Evolutionary conservation across 1,140 invertebrate species (phyloP).

Genomic region (honey bee (Apis mellifera)): Amel_HAv3.1 CM009934.2:11767001-11767500

Average conservation of each 20-base stretch:
- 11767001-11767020: neutral
- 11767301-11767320: too few relatives aligned
- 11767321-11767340: too few relatives aligned
- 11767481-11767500: conserved; percentile 53
- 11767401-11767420: neutral
- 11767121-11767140: neutral
- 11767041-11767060: neutral
- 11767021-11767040: conserved; percentile 2
- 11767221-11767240: neutral
- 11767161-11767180: too few relatives aligned
- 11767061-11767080: neutral
- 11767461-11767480: neutral
- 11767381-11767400: conserved; percentile 1
- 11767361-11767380: too few relatives aligned
- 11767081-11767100: neutral
- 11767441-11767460: neutral
- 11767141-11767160: neutral
- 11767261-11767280: too few relatives aligned
- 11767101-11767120: neutral
- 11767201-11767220: neutral
- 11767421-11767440: neutral
- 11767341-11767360: too few relatives aligned
- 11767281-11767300: neutral
- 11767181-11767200: neutral
- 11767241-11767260: too few relatives aligned